These are phyloP conservation scores for Apolygus lucorum DNA, from an alignment of 1,140 invertebrate species.

Conservation along the genomic window DNA sequence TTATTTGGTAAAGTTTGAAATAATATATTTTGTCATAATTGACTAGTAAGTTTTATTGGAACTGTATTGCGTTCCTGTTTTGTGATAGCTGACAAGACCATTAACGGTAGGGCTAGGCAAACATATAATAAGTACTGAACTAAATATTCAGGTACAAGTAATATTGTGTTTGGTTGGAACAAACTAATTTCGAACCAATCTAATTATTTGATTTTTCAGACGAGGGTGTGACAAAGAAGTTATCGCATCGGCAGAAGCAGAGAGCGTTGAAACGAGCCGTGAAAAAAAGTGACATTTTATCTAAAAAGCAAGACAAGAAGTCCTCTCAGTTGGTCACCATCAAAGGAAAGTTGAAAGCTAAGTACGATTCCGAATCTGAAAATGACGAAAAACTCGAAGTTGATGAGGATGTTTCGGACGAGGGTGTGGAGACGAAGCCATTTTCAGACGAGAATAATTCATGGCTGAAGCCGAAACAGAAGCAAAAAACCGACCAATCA, in stretches of 20 bases:
- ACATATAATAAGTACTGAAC: too few relatives aligned
- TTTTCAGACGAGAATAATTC: constrained; percentile 54
- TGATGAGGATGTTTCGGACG: not conserved
- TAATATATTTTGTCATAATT: too few relatives aligned
- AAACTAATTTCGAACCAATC: too few relatives aligned
- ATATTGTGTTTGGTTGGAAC: too few relatives aligned
- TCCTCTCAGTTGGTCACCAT: not conserved
- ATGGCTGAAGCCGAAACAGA: constrained; percentile 55
- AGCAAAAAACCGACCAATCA: constrained; percentile 27
- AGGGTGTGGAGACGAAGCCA: constrained; percentile 15
- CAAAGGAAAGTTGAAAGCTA: not conserved
- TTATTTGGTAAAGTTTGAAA: too few relatives aligned
- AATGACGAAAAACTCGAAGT: constrained; percentile 16
- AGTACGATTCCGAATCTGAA: not conserved
- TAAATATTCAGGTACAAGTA: too few relatives aligned
- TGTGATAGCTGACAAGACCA: too few relatives aligned
- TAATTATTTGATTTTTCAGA: constrained; percentile 23
- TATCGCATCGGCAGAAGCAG: constrained; percentile 60
- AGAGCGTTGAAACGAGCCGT: constrained; percentile 51
- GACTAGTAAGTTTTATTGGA: too few relatives aligned
- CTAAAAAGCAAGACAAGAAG: constrained; percentile 33
- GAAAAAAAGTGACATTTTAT: constrained; percentile 42
- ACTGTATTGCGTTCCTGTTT: too few relatives aligned
- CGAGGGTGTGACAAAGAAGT: constrained; percentile 43
- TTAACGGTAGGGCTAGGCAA: too few relatives aligned